phyloP scores from a whole-genome alignment of 2,113 vertebrate species.

The Megaceryle maxima region DNA sequence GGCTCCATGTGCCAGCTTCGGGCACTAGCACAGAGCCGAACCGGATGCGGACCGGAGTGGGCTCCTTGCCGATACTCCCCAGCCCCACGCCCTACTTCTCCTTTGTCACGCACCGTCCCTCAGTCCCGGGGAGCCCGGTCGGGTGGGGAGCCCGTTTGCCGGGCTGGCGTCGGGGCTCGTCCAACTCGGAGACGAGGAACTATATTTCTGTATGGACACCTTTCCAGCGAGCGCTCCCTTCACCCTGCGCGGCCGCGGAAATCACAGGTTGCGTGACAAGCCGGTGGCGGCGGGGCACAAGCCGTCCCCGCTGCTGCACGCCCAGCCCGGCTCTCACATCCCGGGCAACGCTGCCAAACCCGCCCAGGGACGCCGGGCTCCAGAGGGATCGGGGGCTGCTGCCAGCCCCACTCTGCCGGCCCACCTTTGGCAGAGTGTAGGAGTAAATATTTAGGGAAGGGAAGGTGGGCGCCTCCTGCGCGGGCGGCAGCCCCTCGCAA shows the following conservation, averaged over 20 bases:
- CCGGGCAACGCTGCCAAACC: too few species aligned
- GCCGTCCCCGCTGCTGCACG: neutral
- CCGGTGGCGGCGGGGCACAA: neutral
- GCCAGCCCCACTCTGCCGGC: neutral
- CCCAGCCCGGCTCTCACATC: neutral
- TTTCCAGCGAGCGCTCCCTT: neutral
- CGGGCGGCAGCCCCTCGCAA: neutral
- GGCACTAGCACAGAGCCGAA: neutral
- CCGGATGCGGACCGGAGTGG: neutral
- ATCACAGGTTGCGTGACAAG: neutral
- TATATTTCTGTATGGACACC: neutral
- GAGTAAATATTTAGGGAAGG: accelerated
- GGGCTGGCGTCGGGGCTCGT: neutral
- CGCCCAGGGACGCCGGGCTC: too few species aligned
- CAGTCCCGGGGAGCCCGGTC: neutral
- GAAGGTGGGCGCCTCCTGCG: neutral
- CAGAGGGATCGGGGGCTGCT: neutral
- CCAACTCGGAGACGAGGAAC: neutral
- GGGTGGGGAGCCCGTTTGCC: neutral
- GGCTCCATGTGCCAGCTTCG: neutral
- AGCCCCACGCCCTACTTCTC: neutral
- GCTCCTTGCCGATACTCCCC: neutral
- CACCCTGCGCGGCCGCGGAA: neutral
- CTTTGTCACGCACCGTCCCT: neutral
- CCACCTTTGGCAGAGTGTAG: neutral